These are phyloP conservation scores for Elymnias hypermnestra DNA, from an alignment of 1,140 invertebrate species.

Conservation along the genomic window DNA sequence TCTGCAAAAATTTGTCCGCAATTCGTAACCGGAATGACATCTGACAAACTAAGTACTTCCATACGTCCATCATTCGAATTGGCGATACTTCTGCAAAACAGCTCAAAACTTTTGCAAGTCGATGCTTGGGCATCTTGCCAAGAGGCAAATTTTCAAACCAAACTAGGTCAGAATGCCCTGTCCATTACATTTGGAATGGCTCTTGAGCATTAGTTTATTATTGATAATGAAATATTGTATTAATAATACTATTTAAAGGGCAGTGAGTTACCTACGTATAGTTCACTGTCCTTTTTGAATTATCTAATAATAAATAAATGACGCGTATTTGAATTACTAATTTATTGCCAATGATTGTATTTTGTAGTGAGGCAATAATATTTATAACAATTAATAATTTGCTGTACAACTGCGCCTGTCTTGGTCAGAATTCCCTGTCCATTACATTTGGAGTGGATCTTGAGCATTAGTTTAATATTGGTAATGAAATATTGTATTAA, in stretches of 20 bases:
- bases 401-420: no score
- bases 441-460: conserved; percentile 2
- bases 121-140: background rate
- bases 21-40: background rate
- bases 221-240: no score
- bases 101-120: background rate
- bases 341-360: no score
- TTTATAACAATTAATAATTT: no score
- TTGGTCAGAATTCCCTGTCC: background rate
- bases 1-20: no score
- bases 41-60: background rate
- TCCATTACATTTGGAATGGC: conserved; percentile 2
- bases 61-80: background rate
- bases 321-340: no score
- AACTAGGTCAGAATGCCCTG: conserved; percentile 1
- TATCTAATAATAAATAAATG: no score
- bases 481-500: no score
- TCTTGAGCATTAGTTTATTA: background rate
- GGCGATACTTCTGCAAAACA: conserved; percentile 3
- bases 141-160: background rate
- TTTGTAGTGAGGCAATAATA: no score
- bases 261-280: no score
- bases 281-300: no score
- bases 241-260: no score
- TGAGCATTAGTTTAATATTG: background rate